Conservation (phyloP, 2,888 invertebrate species). For the Troides aeacus region DNA sequence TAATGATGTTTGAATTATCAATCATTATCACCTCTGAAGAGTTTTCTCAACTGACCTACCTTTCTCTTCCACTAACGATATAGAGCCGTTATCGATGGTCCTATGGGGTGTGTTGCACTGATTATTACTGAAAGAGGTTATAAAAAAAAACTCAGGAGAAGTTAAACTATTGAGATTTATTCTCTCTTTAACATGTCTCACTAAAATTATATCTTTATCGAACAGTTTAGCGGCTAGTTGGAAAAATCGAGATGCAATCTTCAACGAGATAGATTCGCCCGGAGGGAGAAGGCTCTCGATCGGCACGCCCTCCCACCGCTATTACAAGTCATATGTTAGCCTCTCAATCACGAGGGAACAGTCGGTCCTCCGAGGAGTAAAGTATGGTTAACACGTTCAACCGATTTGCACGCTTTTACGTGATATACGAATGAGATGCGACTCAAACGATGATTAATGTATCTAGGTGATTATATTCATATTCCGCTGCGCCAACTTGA, state of each 20-base stretch:
- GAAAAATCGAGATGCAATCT: background rate
- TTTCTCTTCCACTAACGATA: no score
- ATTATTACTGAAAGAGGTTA: no score
- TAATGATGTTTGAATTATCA: conserved; percentile 1
- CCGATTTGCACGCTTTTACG: conserved; percentile 50
- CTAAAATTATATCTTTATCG: no score
- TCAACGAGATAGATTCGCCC: conserved; percentile 6
- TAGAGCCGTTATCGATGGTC: no score
- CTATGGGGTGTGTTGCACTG: no score
- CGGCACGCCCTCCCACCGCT: conserved; percentile 11
- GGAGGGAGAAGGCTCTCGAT: background rate
- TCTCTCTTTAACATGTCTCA: no score
- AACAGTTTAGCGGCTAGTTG: background rate
- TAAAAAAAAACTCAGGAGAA: no score
- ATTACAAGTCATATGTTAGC: conserved; percentile 25
- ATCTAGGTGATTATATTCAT: background rate
- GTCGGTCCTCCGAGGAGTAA: conserved; percentile 46
- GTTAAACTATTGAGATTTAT: no score
- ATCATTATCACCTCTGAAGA: conserved; percentile 9
- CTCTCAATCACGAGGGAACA: conserved; percentile 36
- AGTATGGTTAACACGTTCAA: conserved; percentile 50
- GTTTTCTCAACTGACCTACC: background rate
- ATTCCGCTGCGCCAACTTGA: background rate
- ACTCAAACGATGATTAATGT: conserved; percentile 14
- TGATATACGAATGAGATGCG: conserved; percentile 32